These are phyloP conservation scores for Mionectes olivaceus DNA, from an alignment of 2,797 vertebrate genomes.

Conservation along the genomic window DNA sequence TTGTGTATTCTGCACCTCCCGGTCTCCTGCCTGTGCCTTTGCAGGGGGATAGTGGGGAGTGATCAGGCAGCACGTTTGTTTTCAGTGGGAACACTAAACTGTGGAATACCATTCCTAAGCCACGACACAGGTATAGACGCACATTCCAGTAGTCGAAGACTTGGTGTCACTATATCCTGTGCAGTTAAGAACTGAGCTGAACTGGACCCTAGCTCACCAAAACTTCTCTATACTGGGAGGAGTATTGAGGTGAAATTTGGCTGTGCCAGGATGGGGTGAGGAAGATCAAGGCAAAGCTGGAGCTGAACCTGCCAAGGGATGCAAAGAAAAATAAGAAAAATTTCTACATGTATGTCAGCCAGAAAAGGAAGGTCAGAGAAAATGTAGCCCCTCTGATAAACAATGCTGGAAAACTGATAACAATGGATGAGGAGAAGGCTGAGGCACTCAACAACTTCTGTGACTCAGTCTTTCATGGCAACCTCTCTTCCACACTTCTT, in stretches of 20 bases:
- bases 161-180: not conserved
- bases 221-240: not conserved
- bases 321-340: not conserved
- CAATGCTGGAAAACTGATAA: not conserved
- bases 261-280: not conserved
- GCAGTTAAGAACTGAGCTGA: not conserved
- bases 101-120: not conserved
- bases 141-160: rapidly evolving
- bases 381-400: not conserved
- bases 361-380: not conserved
- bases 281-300: not conserved
- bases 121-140: rapidly evolving
- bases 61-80: no score
- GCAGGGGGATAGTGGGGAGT: not conserved
- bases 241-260: no score
- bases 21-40: not conserved
- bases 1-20: not conserved
- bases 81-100: not conserved
- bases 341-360: not conserved
- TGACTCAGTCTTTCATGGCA: not conserved
- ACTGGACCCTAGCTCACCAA: not conserved
- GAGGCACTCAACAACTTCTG: not conserved
- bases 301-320: not conserved
- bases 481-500: not conserved
- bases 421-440: not conserved